Percentiles rank a stretch among this genome's conserved stretches.
phyloP scores from a whole-genome alignment of 1,140 invertebrate genomes.

The Ditylenchus dipsaci region DNA sequence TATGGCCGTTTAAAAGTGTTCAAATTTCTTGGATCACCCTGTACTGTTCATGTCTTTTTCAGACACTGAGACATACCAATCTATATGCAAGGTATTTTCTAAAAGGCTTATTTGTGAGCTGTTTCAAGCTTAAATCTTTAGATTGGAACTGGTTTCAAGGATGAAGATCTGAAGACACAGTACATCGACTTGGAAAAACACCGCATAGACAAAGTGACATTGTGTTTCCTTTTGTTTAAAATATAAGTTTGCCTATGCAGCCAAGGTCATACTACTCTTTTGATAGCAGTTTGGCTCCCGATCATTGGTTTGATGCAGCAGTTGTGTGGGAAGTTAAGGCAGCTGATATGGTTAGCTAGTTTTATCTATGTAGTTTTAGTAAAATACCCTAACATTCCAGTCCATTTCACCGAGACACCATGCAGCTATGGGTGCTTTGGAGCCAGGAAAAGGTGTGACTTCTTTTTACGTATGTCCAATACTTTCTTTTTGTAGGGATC shows the following conservation, averaged over 20 bases:
- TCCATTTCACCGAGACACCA: slow-evolving; percentile 81
- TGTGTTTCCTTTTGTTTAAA: slow-evolving; percentile 5
- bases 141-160: slow-evolving; percentile 94
- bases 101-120: slow-evolving; percentile 7
- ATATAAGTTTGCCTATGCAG: slow-evolving; percentile 35
- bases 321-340: slow-evolving; percentile 93
- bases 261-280: slow-evolving; percentile 82
- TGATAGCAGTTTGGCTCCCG: slow-evolving; percentile 73
- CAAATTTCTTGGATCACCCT: no score
- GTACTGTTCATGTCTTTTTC: no score
- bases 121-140: slow-evolving; percentile 58
- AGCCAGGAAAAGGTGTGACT: slow-evolving; percentile 41
- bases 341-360: slow-evolving; percentile 71
- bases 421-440: slow-evolving; percentile 78
- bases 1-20: no score
- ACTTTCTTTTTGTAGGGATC: slow-evolving; percentile 73
- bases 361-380: no score
- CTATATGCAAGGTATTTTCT: slow-evolving; percentile 74
- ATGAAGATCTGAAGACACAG: slow-evolving; percentile 78
- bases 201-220: slow-evolving; percentile 45
- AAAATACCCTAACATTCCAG: not conserved
- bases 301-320: slow-evolving; percentile 82
- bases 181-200: slow-evolving; percentile 73
- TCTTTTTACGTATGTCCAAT: slow-evolving; percentile 3
- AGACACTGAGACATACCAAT: slow-evolving; percentile 86